Evolutionary conservation across 2,888 invertebrate species (phyloP), one percentile per base, ranked within the genome.

Genomic region (Gymnocheta viridis): DNA sequence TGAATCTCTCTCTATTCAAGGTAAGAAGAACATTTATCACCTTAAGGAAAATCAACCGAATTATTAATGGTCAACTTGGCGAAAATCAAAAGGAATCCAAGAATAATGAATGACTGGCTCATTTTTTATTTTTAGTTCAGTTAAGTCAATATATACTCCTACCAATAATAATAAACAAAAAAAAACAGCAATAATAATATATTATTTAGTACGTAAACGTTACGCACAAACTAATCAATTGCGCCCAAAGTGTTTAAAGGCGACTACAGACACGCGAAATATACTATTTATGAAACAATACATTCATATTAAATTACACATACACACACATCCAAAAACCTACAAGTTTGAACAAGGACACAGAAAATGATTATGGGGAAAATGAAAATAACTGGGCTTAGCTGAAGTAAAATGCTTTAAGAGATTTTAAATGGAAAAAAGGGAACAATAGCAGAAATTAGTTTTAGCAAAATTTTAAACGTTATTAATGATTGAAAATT

Each of bases 151-250:
- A 67, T 17, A 19, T 4, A 38, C 29, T n/a, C n/a, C n/a, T n/a
- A 47, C 7, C 4, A 2, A 58, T 29, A n/a, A 29, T 60, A 60
- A n/a, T n/a, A 4, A 41, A 32, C 66, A 76, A 64, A 12, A 62
- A 56, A 54, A 6, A 29, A 4, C 9, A 56, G 10, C 35, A 69
- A 62, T 47, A 69, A 73, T 74, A 69, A 66, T 44, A 47, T 77
- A 81, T 84, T 81, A 19, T 32, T 32, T 32, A 62, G 77, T 77
- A 77, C 62, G 51, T 64, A 69, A 62, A 72, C n/a, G 67, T 56
- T 62, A 56, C 72, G 32, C 83, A 73, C 56, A 69, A 84, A 67
- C 47, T 84, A 73, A 73, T 67, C 54, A 77, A 80, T 81, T 56
- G 66, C 10, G 67, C 51, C 56, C 19, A 54, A 60, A 58, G 76